Evolutionary conservation across 1,140 invertebrate species (phyloP).

Genomic region (Pseudomyrmex flavicornis): DNA sequence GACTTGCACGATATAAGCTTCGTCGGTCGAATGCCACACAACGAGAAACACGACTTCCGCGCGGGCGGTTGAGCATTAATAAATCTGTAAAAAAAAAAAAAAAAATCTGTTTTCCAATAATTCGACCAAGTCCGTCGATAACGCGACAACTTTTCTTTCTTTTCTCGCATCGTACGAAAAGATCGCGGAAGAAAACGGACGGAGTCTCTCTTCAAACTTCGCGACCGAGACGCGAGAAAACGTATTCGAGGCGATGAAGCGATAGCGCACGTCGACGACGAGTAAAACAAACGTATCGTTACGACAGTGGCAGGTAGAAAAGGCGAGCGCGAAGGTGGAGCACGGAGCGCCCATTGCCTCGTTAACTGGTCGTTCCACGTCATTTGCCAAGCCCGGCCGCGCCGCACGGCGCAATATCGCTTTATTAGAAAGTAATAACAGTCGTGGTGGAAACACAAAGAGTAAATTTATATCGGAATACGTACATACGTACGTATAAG

Average conservation of each 20-base stretch:
- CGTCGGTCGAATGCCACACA: not conserved
- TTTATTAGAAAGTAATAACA: constrained; percentile 79
- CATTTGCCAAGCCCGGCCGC: constrained; percentile 68
- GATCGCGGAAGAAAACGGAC: not conserved
- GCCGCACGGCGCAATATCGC: constrained; percentile 68
- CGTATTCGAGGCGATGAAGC: too few relatives aligned
- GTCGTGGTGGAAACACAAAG: constrained; percentile 63
- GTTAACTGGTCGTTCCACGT: constrained; percentile 76
- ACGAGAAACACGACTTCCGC: constrained; percentile 17
- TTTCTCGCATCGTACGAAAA: constrained; percentile 2
- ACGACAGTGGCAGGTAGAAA: constrained; percentile 61
- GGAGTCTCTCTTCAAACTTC: not conserved
- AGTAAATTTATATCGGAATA: constrained; percentile 70
- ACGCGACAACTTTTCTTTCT: constrained; percentile 10
- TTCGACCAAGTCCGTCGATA: constrained; percentile 1
- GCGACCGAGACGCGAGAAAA: constrained; percentile 20
- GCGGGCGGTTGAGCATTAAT: constrained; percentile 13
- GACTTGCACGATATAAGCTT: constrained; percentile 39
- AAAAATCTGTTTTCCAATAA: constrained; percentile 48
- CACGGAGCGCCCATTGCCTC: constrained; percentile 65
- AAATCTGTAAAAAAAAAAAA: constrained; percentile 23
- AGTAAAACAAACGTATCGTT: constrained; percentile 71
- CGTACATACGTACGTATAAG: constrained; percentile 41
- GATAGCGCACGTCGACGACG: constrained; percentile 21
- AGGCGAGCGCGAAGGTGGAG: constrained; percentile 9